A percentile compares a stretch with the other conserved stretches of the same genome.
These are phyloP conservation scores for Gallirallus australis DNA, from an alignment of 2,797 vertebrate genomes.

Conservation along the genomic window DNA sequence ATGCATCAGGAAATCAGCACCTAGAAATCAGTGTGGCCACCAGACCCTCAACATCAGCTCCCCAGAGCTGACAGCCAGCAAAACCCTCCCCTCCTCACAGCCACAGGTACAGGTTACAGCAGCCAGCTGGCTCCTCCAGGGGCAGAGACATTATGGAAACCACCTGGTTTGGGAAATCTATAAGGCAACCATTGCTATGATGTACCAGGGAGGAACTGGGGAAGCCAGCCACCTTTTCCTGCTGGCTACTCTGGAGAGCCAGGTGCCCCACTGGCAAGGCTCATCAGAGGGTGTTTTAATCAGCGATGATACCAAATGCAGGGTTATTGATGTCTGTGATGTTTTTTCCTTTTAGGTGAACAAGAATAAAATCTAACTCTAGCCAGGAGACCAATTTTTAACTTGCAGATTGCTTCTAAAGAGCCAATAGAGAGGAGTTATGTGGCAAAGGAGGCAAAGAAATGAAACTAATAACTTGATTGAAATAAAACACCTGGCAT, in stretches of 20 bases:
- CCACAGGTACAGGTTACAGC: neutral
- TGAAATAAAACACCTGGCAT: constrained; percentile 35
- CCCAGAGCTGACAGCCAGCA: neutral
- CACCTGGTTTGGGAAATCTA: neutral
- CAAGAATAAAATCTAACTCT: constrained; percentile 20
- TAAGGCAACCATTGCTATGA: rapidly evolving
- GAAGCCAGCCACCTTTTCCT: neutral
- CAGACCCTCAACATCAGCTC: neutral
- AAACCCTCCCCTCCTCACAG: neutral
- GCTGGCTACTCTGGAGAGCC: neutral
- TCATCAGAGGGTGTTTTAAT: neutral
- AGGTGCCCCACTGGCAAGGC: neutral
- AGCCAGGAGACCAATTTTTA: constrained; percentile 33
- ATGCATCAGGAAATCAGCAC: neutral
- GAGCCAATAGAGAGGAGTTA: constrained; percentile 21
- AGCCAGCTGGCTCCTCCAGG: neutral
- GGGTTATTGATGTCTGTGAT: neutral
- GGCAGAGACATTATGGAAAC: neutral
- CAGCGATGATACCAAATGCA: neutral
- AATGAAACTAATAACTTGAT: constrained; percentile 24
- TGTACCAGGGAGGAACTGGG: neutral
- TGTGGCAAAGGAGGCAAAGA: neutral
- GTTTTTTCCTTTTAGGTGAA: constrained; percentile 18
- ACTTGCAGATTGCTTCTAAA: constrained; percentile 25
- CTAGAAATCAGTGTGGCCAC: neutral